phyloP scores from a whole-genome alignment of 2,113 vertebrate genomes.

The Chlorodrepanis virens region DNA sequence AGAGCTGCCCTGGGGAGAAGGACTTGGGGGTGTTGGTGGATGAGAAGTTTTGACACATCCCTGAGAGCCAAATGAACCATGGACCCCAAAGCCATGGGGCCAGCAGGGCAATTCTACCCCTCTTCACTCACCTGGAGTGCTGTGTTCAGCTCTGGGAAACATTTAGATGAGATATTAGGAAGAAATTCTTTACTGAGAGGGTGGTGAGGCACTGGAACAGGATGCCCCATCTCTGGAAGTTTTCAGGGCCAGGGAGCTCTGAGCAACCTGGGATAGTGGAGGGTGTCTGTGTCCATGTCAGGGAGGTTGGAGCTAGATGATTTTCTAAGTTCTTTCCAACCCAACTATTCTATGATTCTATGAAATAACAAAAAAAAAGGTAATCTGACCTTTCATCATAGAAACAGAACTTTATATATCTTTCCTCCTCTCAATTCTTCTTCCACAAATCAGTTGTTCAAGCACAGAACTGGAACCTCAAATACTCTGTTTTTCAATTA shows the following conservation, averaged over 20 bases:
- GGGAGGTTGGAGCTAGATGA: not conserved
- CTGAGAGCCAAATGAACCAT: too few species aligned
- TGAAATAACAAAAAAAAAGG: not conserved
- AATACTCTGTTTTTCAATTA: not conserved
- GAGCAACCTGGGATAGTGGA: not conserved
- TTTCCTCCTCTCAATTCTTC: not conserved
- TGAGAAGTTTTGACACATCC: not conserved
- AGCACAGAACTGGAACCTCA: not conserved
- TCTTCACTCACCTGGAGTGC: not conserved
- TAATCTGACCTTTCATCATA: not conserved
- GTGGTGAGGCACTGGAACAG: accelerated
- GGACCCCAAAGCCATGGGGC: not conserved
- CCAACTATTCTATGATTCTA: not conserved
- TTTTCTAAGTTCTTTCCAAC: not conserved
- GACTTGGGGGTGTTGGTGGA: not conserved
- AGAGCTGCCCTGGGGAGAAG: not conserved
- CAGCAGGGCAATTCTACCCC: not conserved
- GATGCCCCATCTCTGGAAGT: not conserved
- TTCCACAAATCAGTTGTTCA: not conserved
- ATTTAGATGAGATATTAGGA: not conserved
- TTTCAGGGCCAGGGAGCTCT: not conserved
- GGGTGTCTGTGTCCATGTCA: not conserved
- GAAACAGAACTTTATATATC: not conserved
- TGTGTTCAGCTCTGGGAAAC: not conserved
- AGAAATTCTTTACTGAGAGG: not conserved